Percentiles rank a stretch among this genome's conserved stretches.
Evolutionary conservation across 2,888 invertebrate genomes (phyloP).

Genomic region (Lochmaea capreae): DNA sequence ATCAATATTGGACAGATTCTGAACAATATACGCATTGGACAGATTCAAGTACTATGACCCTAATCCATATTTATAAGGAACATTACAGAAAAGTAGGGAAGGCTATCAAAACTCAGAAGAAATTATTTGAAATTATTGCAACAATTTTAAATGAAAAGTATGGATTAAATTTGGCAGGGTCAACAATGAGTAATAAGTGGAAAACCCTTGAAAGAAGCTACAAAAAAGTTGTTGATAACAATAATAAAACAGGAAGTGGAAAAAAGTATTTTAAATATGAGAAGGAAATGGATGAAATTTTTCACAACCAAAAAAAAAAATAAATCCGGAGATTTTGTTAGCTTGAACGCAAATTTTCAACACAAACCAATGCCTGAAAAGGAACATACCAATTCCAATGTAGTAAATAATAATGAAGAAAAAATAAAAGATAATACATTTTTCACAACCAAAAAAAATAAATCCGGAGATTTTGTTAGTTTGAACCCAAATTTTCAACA

Average conservation of each 20-base stretch:
- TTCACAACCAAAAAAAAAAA: neutral
- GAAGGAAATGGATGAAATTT: neutral
- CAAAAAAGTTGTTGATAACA: slow-evolving; percentile 5
- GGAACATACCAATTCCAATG: slow-evolving; percentile 4
- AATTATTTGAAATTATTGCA: too few relatives aligned
- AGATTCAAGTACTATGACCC: too few relatives aligned
- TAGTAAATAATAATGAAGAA: slow-evolving; percentile 3
- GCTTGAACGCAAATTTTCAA: slow-evolving; percentile 3
- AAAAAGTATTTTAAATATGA: slow-evolving; percentile 18
- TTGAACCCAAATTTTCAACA: neutral
- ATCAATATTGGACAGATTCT: too few relatives aligned
- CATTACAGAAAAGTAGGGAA: too few relatives aligned
- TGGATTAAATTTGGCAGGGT: too few relatives aligned
- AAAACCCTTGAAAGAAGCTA: neutral
- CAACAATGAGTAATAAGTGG: too few relatives aligned
- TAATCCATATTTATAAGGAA: too few relatives aligned
- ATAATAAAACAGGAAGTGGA: slow-evolving; percentile 17
- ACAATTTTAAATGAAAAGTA: too few relatives aligned
- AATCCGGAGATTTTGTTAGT: slow-evolving; percentile 5
- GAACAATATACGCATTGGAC: too few relatives aligned
- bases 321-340: slow-evolving; percentile 7
- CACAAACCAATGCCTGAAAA: neutral
- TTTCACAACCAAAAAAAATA: too few relatives aligned
- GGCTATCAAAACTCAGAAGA: too few relatives aligned
- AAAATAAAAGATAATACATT: too few relatives aligned